Percentiles rank a stretch among this genome's conserved stretches.
Evolutionary conservation across 2,888 invertebrate species (phyloP).

Genomic region (Synergus umbraculus): DNA sequence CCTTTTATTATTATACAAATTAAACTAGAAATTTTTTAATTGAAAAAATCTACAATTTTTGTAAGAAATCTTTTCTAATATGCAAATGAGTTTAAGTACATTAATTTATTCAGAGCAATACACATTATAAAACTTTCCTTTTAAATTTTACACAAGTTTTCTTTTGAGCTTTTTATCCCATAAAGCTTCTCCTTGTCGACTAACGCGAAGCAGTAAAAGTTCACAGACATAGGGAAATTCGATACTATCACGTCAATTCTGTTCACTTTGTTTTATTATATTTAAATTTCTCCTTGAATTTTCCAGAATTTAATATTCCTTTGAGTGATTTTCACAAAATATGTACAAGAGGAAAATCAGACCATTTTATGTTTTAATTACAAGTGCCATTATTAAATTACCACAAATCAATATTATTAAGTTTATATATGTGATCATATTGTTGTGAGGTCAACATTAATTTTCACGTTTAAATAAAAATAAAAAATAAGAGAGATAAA

Average conservation of each 20-base stretch:
- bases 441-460: background rate
- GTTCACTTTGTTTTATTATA: background rate
- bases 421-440: background rate
- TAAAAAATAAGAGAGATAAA: background rate
- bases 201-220: constrained; percentile 19
- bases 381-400: too few species aligned
- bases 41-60: too few species aligned
- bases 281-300: background rate
- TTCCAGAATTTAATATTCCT: background rate
- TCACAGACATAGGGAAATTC: background rate
- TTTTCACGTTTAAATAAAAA: background rate
- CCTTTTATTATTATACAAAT: background rate
- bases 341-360: background rate
- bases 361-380: too few species aligned
- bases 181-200: background rate
- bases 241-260: background rate
- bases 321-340: background rate
- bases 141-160: background rate
- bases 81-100: background rate
- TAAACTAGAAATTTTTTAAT: background rate
- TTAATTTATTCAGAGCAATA: background rate
- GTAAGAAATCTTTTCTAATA: background rate
- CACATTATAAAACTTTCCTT: background rate
- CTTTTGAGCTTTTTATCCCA: constrained; percentile 11
- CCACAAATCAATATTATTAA: background rate